Conservation (phyloP, 2,797 vertebrate genomes). For the Micromesistius poutassou region DNA sequence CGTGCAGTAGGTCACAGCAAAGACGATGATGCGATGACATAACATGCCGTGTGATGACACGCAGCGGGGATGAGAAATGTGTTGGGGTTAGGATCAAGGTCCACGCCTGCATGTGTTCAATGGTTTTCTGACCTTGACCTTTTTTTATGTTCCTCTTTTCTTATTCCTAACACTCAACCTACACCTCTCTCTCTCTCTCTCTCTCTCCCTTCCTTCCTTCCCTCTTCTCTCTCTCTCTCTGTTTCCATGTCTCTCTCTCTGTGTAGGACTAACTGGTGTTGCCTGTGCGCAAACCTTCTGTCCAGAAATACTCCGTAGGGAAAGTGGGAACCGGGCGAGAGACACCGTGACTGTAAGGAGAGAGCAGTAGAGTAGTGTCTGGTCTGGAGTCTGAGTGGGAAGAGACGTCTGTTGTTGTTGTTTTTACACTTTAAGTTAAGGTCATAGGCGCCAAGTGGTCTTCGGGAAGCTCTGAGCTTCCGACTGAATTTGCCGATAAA, state of each 20-base stretch:
- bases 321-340: slow-evolving; percentile 51
- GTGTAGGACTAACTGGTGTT: slow-evolving; percentile 86
- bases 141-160: neutral
- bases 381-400: slow-evolving; percentile 19
- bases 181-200: slow-evolving; percentile 4
- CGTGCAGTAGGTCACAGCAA: neutral
- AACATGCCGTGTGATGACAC: too few species aligned
- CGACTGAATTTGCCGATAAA: neutral
- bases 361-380: slow-evolving; percentile 15
- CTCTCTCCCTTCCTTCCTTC: slow-evolving; percentile 5
- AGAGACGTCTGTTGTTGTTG: neutral
- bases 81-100: too few species aligned
- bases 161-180: neutral
- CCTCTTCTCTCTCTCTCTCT: slow-evolving; percentile 15
- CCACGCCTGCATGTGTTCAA: neutral
- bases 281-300: slow-evolving; percentile 83
- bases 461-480: neutral
- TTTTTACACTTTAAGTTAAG: neutral
- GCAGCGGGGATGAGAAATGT: neutral
- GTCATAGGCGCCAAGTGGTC: too few species aligned
- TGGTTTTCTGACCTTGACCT: neutral
- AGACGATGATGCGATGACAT: too few species aligned
- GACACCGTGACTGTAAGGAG: slow-evolving; percentile 73
- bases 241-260: slow-evolving; percentile 50
- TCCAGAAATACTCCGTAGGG: slow-evolving; percentile 82